Evolutionary conservation across 1,140 invertebrate genomes (phyloP), one percentile per base, ranked within the genome.

Genomic region (Philotrypesis tridentata): DNA sequence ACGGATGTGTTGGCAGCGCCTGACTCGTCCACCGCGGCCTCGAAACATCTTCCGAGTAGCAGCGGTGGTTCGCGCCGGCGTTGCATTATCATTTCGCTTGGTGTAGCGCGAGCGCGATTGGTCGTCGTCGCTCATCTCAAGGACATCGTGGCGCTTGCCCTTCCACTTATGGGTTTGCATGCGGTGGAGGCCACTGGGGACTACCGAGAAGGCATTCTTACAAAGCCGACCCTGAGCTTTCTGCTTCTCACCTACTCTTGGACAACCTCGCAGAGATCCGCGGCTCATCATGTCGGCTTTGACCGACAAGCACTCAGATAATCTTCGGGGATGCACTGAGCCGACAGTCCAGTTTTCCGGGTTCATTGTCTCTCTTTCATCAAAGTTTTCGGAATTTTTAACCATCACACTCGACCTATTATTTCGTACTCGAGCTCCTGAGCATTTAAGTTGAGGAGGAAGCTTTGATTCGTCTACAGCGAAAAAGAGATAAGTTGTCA

Each of bases 181-280:
- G 83, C 89, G 87, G 80, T 89, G 86, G 71, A 89, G 76, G 23
- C 87, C 87, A 61, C 89, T 87, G 84, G 89, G 89, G 71, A 87
- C 85, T 27, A 89, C 86, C 55, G 87, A 87, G 84, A 89, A 89
- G 31, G 85, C 79, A 82, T 89, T 89, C 78, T 87, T 87, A 82
- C 89, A 89, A 74, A 89, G 84, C 79, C 84, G 84, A 79, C 87
- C 89, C 79, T 87, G 88, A 7, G 88, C 89, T 81, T 89, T 89
- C 82, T 88, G 88, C 71, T 85, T 82, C 80, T 9, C 33, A 37
- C 33, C 33, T 3, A 37, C 33, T 82, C 84, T 48, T 83, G 80
- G 80, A 88, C 88, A 85, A 89, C 89, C 84, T 88, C 89, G 86
- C 89, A 89, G 77, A 3, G 33, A 37, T 9, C 33, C 33, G 9